Percentiles rank a stretch among this genome's conserved stretches.
Conservation (phyloP, 1,140 invertebrate species). For the Vollenhovia emeryi region DNA sequence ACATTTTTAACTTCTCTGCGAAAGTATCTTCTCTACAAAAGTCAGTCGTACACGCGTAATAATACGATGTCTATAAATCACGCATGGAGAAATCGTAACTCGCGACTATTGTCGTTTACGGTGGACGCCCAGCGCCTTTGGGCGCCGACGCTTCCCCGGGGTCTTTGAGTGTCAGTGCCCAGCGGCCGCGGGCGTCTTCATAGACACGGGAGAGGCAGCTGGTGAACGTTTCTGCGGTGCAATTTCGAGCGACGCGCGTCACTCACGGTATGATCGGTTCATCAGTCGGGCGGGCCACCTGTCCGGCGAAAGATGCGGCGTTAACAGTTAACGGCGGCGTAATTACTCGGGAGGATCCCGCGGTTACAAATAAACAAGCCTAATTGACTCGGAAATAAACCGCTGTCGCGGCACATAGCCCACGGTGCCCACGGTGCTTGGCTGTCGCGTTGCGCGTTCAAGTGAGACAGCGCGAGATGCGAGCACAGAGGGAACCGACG, state of each 20-base stretch:
- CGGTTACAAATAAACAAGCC: conserved; percentile 82
- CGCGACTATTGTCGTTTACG: neutral
- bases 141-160: neutral
- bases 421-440: conserved; percentile 8
- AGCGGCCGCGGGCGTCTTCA: neutral
- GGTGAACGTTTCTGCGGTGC: conserved; percentile 52
- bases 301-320: conserved; percentile 79
- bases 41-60: neutral
- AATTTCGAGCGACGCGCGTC: conserved; percentile 57
- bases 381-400: conserved; percentile 85
- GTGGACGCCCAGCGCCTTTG: neutral
- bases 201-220: conserved; percentile 25
- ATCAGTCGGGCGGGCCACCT: conserved; percentile 73
- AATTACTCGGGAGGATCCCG: conserved; percentile 82
- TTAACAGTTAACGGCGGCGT: conserved; percentile 82
- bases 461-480: conserved; percentile 41
- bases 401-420: conserved; percentile 51
- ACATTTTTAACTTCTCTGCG: no score
- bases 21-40: no score
- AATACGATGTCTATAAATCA: neutral
- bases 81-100: neutral
- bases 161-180: conserved; percentile 13
- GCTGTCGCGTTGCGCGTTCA: conserved; percentile 62
- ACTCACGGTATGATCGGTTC: conserved; percentile 68
- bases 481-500: neutral